Conservation (phyloP, 2,888 invertebrate species). For the Sesamia inferens region DNA sequence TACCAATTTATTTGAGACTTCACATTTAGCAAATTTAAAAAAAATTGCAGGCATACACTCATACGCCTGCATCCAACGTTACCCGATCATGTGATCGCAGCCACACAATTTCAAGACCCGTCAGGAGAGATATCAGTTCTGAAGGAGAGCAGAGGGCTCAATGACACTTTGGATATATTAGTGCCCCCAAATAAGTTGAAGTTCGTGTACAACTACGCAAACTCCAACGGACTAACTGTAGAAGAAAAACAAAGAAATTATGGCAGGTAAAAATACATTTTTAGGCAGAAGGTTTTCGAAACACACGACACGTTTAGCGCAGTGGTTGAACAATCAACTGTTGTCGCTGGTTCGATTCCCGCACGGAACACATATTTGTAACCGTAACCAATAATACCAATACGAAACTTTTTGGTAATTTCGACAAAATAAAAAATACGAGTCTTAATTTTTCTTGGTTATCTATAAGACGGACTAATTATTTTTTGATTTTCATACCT, state of each 20-base stretch:
- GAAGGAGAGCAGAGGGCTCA: slow-evolving; percentile 76
- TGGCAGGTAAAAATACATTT: slow-evolving; percentile 74
- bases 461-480: too few relatives aligned
- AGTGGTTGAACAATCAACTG: too few relatives aligned
- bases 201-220: slow-evolving; percentile 71
- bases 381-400: too few relatives aligned
- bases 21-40: not conserved
- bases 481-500: too few relatives aligned
- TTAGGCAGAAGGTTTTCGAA: not conserved
- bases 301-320: too few relatives aligned
- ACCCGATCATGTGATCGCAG: slow-evolving; percentile 68
- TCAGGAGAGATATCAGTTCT: slow-evolving; percentile 74
- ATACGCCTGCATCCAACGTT: slow-evolving; percentile 73
- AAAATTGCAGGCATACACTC: slow-evolving; percentile 77
- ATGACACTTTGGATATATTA: slow-evolving; percentile 82
- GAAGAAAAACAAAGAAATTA: slow-evolving; percentile 75
- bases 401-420: too few relatives aligned
- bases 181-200: slow-evolving; percentile 72
- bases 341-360: too few relatives aligned
- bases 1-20: too few relatives aligned
- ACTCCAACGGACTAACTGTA: slow-evolving; percentile 64
- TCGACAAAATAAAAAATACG: too few relatives aligned
- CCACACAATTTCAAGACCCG: slow-evolving; percentile 70
- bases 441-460: too few relatives aligned
- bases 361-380: too few relatives aligned